Percentiles rank a stretch among this genome's conserved stretches.
Evolutionary conservation across 2,797 vertebrate genomes (phyloP).

Genomic region (Pipistrellus kuhlii): DNA sequence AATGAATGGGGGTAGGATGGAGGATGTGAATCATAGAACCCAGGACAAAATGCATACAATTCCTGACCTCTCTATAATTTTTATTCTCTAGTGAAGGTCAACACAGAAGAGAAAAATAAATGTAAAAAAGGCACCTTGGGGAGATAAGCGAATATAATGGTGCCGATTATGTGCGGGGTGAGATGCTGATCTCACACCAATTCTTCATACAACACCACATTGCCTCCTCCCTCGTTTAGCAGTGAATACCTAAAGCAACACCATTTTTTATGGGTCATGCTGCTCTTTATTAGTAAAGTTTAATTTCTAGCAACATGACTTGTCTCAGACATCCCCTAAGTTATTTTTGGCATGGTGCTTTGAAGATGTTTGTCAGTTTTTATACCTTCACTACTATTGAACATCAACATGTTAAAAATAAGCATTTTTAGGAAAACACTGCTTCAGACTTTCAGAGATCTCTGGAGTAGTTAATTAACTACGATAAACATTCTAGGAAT

Average conservation of each 20-base stretch:
- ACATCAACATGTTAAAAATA: not conserved
- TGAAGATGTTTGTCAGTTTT: not conserved
- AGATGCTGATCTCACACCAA: not conserved
- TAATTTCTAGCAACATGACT: not conserved
- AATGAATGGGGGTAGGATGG: not conserved
- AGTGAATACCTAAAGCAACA: not conserved
- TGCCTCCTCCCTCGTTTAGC: not conserved
- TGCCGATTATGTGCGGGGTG: accelerated
- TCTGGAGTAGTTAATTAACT: not conserved
- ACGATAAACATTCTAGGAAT: not conserved
- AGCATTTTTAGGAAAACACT: not conserved
- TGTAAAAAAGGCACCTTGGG: not conserved
- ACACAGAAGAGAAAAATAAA: not conserved
- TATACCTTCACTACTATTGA: not conserved
- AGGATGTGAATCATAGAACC: not conserved
- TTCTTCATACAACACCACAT: not conserved
- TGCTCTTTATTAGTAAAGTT: not conserved
- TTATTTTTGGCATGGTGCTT: not conserved
- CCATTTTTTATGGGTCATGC: not conserved
- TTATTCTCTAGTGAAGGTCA: conserved; percentile 1
- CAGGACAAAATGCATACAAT: not conserved
- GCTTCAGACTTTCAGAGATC: conserved; percentile 7
- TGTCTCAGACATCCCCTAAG: not conserved
- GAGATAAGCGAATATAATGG: no score
- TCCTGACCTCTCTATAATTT: not conserved